These are phyloP conservation scores for Drosophila sturtevanti DNA, from an alignment of 1,140 invertebrate species.

Conservation along the genomic window DNA sequence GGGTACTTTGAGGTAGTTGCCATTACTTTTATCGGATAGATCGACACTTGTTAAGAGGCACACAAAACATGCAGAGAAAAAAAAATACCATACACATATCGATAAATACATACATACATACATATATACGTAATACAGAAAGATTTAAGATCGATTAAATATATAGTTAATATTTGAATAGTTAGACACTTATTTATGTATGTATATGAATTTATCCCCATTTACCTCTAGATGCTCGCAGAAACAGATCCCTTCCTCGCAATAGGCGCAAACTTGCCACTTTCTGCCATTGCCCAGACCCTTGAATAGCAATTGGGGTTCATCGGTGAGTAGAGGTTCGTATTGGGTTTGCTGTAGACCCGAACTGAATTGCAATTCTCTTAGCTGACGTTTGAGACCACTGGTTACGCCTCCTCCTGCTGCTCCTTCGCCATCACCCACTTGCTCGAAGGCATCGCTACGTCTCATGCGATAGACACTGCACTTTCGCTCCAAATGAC, in stretches of 20 bases:
- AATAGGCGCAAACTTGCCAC: constrained; percentile 76
- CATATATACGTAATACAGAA: background rate
- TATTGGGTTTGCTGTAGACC: constrained; percentile 70
- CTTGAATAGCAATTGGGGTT: constrained; percentile 75
- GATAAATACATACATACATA: background rate
- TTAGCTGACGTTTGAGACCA: constrained; percentile 66
- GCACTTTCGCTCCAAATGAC: constrained; percentile 79
- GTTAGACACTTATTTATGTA: background rate
- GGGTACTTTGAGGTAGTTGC: background rate
- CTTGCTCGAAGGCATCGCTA: constrained; percentile 69
- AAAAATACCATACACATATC: constrained; percentile 19
- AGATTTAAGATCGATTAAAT: background rate
- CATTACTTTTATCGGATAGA: background rate
- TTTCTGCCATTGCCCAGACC: constrained; percentile 70
- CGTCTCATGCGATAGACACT: constrained; percentile 81
- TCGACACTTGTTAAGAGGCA: constrained; percentile 12
- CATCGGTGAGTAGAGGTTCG: constrained; percentile 73
- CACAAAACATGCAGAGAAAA: constrained; percentile 20
- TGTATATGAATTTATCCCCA: constrained; percentile 6
- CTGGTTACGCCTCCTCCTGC: constrained; percentile 33
- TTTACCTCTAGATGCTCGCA: constrained; percentile 83
- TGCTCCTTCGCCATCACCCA: constrained; percentile 16
- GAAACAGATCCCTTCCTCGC: constrained; percentile 81
- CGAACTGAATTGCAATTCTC: constrained; percentile 69
- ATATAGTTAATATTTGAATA: background rate